Evolutionary conservation across 2,888 invertebrate genomes (phyloP).

Genomic region (Parapristionchus giblindavisi): DNA sequence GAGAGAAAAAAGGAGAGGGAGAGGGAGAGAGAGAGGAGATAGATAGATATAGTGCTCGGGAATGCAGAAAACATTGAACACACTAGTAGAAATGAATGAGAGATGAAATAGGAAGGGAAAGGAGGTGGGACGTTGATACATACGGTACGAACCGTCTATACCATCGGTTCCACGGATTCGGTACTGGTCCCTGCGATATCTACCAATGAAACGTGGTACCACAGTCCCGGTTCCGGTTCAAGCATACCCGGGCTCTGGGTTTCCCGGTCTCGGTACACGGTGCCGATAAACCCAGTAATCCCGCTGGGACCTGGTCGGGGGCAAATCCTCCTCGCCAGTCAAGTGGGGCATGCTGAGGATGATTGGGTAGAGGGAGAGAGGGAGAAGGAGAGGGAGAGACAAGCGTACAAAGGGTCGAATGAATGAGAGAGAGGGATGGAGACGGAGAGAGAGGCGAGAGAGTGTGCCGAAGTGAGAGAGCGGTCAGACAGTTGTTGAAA

Average conservation of each 20-base stretch:
- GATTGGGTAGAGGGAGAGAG: too few relatives aligned
- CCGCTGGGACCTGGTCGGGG: neutral
- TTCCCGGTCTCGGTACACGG: neutral
- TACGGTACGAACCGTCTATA: neutral
- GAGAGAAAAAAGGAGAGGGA: neutral
- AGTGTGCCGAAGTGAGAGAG: too few relatives aligned
- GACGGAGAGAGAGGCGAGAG: too few relatives aligned
- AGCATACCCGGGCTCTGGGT: neutral
- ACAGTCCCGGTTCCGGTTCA: neutral
- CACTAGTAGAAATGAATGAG: conserved; percentile 6
- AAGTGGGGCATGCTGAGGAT: conserved; percentile 36
- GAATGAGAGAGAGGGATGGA: too few relatives aligned
- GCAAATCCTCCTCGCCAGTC: conserved; percentile 12
- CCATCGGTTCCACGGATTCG: neutral
- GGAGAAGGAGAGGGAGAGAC: too few relatives aligned
- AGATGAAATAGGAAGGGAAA: neutral
- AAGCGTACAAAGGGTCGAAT: too few relatives aligned
- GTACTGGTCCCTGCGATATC: neutral
- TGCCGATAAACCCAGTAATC: neutral
- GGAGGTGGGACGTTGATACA: conserved; percentile 10
- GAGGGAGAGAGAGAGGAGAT: neutral
- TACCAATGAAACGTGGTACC: neutral
- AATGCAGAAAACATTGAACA: conserved; percentile 34
- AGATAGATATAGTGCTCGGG: conserved; percentile 32
- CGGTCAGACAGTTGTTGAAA: too few relatives aligned